Base-by-base conservation (phyloP, 2,797 vertebrate genomes). In the Tachyglossus aculeatus region DNA sequence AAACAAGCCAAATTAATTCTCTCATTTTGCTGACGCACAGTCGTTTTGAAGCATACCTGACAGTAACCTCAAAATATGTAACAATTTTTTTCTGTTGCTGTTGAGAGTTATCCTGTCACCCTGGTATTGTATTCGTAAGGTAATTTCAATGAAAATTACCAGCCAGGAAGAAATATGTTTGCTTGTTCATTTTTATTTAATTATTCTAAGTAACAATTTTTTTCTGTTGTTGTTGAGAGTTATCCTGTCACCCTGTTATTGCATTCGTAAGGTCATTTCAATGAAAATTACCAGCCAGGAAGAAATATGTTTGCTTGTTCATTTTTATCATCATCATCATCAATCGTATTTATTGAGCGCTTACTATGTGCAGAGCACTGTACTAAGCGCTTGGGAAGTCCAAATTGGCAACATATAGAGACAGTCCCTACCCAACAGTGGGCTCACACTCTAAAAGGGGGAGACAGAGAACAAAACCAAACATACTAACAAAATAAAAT, bases 1-100 rank as follows among this genome's bases (percentile, higher is more conserved):
- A 77, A 80, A 57, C 24, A 77, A 80, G 72, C 68, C 78, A 58
- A 54, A 57, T 65, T 77, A 87, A 80, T 87, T 87, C 86, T 83
- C 80, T n/a, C 54, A 71, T 75, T 80, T 87, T 77, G 67, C 69
- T 86, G 80, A 63, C 55, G 81, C 56, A 74, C 75, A 82, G 77
- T 65, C 77, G 71, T 73, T 86, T 74, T 74, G n/a, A n/a, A n/a
- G n/a, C n/a, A 69, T 80, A 78, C 86, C 78, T 56, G 75, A 11
- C 44, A 55, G 48, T 82, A 79, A 75, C 65, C n/a, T 74, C 62
- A 39, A 64, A 76, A 84, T 67, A 45, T 2, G 39, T 51, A 70
- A 29, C 33, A 21, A 24, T 64, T 39, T 63, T 81, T 74, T 45
- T n/a, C 47, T n/a, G 21, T 34, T 38, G 68, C 72, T 74, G 66